These are phyloP conservation scores for Arrhamphus sclerolepis DNA, from an alignment of 2,797 vertebrate species.

Conservation along the genomic window DNA sequence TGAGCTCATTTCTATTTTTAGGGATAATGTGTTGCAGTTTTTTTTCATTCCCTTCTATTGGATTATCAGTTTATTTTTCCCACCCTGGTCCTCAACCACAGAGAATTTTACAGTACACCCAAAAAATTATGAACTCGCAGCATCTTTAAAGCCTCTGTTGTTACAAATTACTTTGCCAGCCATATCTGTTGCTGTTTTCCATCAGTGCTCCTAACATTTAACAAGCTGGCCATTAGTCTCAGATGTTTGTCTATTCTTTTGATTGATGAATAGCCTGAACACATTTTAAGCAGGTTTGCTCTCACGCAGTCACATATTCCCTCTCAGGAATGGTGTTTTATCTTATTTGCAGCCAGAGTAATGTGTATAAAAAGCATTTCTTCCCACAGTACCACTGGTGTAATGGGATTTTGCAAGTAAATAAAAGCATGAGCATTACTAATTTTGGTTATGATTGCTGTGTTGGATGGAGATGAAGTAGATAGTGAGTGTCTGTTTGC, in stretches of 20 bases:
- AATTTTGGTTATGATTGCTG: slow-evolving; percentile 52
- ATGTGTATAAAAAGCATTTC: slow-evolving; percentile 76
- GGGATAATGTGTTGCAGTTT: neutral
- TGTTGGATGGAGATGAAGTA: slow-evolving; percentile 59
- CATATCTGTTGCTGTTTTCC: slow-evolving; percentile 36
- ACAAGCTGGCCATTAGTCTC: slow-evolving; percentile 45
- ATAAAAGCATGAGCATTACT: slow-evolving; percentile 72
- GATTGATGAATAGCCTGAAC: slow-evolving; percentile 70
- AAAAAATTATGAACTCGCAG: neutral
- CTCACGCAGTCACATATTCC: slow-evolving; percentile 60
- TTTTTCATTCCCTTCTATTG: neutral
- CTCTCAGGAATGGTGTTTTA: slow-evolving; percentile 72
- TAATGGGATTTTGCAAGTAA: slow-evolving; percentile 74
- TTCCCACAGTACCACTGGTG: slow-evolving; percentile 54
- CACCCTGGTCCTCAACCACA: neutral
- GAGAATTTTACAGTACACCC: neutral
- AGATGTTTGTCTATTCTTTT: slow-evolving; percentile 41
- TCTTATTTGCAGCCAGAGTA: slow-evolving; percentile 72
- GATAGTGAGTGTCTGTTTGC: slow-evolving; percentile 46
- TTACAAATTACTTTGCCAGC: neutral
- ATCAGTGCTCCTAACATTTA: slow-evolving; percentile 36
- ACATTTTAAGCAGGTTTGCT: slow-evolving; percentile 65
- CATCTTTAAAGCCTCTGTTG: neutral
- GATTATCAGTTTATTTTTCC: neutral
- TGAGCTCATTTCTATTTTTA: neutral